phyloP scores from a whole-genome alignment of 2,113 vertebrate species.

The Microtus oregoni region DNA sequence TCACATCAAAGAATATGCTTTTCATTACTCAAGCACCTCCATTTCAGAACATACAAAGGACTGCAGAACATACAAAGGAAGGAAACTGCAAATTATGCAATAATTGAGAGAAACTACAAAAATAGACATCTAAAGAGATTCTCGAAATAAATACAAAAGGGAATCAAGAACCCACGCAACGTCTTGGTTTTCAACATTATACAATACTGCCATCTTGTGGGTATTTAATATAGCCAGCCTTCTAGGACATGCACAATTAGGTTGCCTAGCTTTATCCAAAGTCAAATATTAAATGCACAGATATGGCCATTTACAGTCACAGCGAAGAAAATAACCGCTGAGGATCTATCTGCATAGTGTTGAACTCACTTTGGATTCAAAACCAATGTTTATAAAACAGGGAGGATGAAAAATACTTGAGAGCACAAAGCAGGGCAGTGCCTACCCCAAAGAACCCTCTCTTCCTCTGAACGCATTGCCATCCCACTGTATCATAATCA shows the following conservation, averaged over 20 bases:
- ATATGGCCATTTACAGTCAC: background rate
- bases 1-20: constrained; percentile 17
- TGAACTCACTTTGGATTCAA: background rate
- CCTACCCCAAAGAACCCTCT: background rate
- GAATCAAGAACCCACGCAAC: background rate
- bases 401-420: background rate
- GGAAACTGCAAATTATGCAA: constrained; percentile 46
- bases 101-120: constrained; percentile 30
- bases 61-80: background rate
- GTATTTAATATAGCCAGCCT: background rate
- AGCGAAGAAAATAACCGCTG: background rate
- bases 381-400: background rate
- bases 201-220: constrained; percentile 79
- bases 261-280: background rate
- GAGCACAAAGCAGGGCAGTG: background rate
- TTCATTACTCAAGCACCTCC: background rate
- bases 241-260: background rate
- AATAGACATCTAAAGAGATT: background rate
- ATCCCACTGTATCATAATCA: background rate
- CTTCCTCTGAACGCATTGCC: background rate
- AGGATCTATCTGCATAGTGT: background rate
- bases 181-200: constrained; percentile 7
- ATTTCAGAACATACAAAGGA: background rate
- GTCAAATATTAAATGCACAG: constrained; percentile 2
- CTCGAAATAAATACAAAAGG: background rate